These are phyloP conservation scores for Sigmodon hispidus DNA, from an alignment of 2,113 vertebrate genomes.

Conservation along the genomic window DNA sequence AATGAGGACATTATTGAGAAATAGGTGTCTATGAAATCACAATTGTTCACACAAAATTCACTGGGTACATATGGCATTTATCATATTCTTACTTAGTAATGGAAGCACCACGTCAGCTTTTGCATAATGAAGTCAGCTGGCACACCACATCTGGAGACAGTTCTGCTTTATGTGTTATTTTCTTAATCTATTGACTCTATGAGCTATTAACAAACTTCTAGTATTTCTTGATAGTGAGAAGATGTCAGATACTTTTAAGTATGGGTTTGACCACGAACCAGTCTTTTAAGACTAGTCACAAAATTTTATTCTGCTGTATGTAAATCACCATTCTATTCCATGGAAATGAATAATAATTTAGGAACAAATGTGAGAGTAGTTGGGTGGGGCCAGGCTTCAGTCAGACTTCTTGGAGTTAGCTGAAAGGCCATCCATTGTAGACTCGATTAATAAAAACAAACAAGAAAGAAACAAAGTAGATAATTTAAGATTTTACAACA, in stretches of 20 bases:
- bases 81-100: neutral
- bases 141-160: neutral
- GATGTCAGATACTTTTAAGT: neutral
- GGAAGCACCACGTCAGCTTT: neutral
- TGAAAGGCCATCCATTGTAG: neutral
- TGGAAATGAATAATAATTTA: neutral
- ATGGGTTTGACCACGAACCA: neutral
- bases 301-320: neutral
- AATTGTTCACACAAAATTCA: neutral
- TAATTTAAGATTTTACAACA: neutral
- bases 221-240: neutral
- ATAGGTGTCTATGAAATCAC: neutral
- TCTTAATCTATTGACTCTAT: neutral
- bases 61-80: neutral
- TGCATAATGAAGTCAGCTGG: neutral
- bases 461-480: neutral
- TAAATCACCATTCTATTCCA: neutral
- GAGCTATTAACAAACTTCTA: neutral
- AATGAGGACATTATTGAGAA: conserved; percentile 42
- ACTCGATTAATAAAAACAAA: neutral
- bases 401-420: neutral
- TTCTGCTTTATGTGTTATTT: conserved; percentile 3
- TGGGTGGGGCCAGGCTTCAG: neutral
- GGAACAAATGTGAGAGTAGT: neutral
- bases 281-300: neutral